phyloP scores from a whole-genome alignment of 2,113 vertebrate species.

The Pachycephala philippinensis region DNA sequence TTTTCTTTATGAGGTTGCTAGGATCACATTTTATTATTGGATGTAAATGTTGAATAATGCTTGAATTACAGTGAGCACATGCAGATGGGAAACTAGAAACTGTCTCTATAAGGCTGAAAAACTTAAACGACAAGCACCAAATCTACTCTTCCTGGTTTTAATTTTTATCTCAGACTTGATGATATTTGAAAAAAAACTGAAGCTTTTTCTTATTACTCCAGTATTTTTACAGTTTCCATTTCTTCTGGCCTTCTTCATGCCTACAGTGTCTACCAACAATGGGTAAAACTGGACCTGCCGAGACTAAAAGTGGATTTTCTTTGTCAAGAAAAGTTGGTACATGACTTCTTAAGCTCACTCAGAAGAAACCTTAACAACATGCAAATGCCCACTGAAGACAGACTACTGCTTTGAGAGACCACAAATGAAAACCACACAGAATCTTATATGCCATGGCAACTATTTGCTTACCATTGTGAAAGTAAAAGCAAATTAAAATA shows the following conservation, averaged over 20 bases:
- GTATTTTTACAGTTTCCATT: not conserved
- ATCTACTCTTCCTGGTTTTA: not conserved
- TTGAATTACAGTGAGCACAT: not conserved
- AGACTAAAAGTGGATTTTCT: not conserved
- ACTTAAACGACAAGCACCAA: not conserved
- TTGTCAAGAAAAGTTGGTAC: not conserved
- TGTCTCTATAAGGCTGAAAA: not conserved
- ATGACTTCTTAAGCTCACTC: not conserved
- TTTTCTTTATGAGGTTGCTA: not conserved
- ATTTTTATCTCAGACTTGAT: not conserved
- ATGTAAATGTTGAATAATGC: not conserved
- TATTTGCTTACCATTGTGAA: not conserved
- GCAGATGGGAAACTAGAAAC: not conserved
- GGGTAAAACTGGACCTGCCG: not conserved
- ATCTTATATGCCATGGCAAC: not conserved
- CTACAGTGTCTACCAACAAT: not conserved
- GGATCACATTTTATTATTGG: not conserved
- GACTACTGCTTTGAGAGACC: not conserved
- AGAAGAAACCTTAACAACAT: not conserved
- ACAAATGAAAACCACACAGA: not conserved
- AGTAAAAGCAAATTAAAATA: not conserved
- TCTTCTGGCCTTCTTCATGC: not conserved
- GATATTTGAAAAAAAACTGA: not conserved
- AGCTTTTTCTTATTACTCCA: not conserved
- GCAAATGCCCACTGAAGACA: not conserved